A percentile compares a stretch with the other conserved stretches of the same genome.
Conservation (phyloP, 1,140 invertebrate species). For the Drosophila bocqueti region DNA sequence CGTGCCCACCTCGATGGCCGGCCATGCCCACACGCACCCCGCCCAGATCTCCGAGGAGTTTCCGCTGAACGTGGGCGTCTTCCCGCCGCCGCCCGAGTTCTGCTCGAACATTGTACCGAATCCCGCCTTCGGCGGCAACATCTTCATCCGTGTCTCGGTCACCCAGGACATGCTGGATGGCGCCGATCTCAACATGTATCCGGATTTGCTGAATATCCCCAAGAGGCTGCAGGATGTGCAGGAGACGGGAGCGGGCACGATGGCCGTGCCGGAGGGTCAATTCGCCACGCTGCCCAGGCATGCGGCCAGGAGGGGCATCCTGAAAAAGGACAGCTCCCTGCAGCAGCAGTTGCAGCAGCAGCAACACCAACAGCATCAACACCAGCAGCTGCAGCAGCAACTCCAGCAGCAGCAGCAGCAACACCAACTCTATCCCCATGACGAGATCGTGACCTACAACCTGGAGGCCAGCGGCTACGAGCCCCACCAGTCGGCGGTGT, state of each 20-base stretch:
- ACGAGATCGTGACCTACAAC: slow-evolving; percentile 84
- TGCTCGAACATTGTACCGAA: slow-evolving; percentile 86
- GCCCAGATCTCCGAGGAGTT: slow-evolving; percentile 78
- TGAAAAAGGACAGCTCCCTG: slow-evolving; percentile 78
- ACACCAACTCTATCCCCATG: slow-evolving; percentile 75
- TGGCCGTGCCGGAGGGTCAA: slow-evolving; percentile 59
- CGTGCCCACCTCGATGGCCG: slow-evolving; percentile 79
- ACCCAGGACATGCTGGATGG: slow-evolving; percentile 88
- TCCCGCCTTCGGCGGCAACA: slow-evolving; percentile 88
- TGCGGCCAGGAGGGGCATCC: slow-evolving; percentile 72
- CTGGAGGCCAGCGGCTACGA: slow-evolving; percentile 75
- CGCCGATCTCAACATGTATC: slow-evolving; percentile 88
- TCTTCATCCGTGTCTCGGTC: slow-evolving; percentile 91
- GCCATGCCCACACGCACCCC: slow-evolving; percentile 61
- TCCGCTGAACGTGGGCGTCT: slow-evolving; percentile 86
- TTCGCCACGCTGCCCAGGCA: slow-evolving; percentile 88
- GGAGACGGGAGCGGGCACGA: slow-evolving; percentile 54
- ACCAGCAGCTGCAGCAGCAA: slow-evolving; percentile 40
- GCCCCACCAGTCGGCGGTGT: slow-evolving; percentile 46
- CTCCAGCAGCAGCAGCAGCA: slow-evolving; percentile 24
- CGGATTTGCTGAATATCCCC: slow-evolving; percentile 91
- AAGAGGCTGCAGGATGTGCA: slow-evolving; percentile 86
- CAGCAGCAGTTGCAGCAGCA: slow-evolving; percentile 53
- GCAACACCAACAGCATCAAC: slow-evolving; percentile 33
- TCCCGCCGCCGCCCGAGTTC: slow-evolving; percentile 89